Conservation (phyloP, 1,140 invertebrate species). For the Drosophila jambulina region DNA sequence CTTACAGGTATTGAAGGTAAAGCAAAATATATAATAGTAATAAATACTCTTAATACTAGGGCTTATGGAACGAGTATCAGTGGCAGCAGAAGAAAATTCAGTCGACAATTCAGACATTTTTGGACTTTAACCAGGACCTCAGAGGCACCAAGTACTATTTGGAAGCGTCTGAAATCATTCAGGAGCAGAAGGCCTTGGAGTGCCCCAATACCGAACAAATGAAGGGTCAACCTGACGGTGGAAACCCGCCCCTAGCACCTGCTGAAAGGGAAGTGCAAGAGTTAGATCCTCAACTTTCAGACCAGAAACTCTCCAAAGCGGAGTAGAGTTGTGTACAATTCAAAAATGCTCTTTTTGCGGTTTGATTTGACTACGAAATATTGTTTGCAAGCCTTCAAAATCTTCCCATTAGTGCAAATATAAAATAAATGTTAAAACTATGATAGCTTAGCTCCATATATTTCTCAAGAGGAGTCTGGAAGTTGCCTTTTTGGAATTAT, state of each 20-base stretch:
- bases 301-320: not conserved
- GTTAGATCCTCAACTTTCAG: not conserved
- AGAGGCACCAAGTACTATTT: constrained; percentile 7
- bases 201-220: not conserved
- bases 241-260: not conserved
- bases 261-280: not conserved
- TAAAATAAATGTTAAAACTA: not conserved
- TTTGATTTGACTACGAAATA: not conserved
- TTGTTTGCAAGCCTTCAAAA: not conserved
- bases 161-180: constrained; percentile 18
- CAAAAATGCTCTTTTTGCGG: no score
- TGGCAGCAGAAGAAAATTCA: not conserved
- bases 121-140: constrained; percentile 24
- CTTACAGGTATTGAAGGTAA: not conserved
- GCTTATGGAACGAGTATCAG: not conserved
- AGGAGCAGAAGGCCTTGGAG: constrained; percentile 3
- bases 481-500: not conserved
- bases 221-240: not conserved
- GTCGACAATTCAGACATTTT: constrained; percentile 10
- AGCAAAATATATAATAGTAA: not conserved
- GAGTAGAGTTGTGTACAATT: not conserved
- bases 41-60: not conserved
- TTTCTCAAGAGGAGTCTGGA: not conserved
- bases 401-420: no score
- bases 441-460: not conserved